Evolutionary conservation across 2,888 invertebrate species (phyloP), one percentile per base, ranked within the genome.

Genomic region (Heteromyza rotundicornis): DNA sequence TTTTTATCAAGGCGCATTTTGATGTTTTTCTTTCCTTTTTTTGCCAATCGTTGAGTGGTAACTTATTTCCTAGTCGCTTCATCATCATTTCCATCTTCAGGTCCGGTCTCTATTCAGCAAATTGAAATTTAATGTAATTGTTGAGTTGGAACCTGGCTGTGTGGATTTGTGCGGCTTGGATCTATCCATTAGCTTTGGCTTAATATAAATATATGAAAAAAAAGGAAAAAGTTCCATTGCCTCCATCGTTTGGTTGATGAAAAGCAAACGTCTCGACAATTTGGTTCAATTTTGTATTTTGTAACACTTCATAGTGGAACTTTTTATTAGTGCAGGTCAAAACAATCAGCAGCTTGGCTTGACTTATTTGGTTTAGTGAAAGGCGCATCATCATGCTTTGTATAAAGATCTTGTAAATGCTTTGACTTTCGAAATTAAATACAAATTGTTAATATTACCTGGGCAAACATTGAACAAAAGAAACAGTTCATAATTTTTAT

Each of bases 1-100:
- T 52, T 56, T 56, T 60, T 47, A 49, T 60, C 57, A 62, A 57
- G 47, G 17, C 17, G 47, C 5, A 20, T 17, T 47, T 47, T 47
- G 2, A 40, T 40, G 5, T 5, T 10, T 10, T 7, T 27, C 27
- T 5, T 27, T n/a, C n/a, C n/a, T n/a, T n/a, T n/a, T n/a, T n/a
- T n/a, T 40, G n/a, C 40, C 40, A n/a, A 40, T 19, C 47, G 47
- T 14, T 20, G 47, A 20, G 7, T 19, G 47, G 19, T 19, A 47
- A 47, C 19, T 17, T 47, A 47, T 19, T 17, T 40, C 47, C 5
- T 5, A 19, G 17, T 19, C 3, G 2, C 20, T 14, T 47, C 47
- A 19, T 8, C 47, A 19, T 19, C 40, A 3, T 47, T 19, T 20
- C 7, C 47, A 19, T 47, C 20, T 47, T 47, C 20, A 40, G 10